These are phyloP conservation scores for Drosophila yooni DNA, from an alignment of 2,888 invertebrate genomes.

Conservation along the genomic window DNA sequence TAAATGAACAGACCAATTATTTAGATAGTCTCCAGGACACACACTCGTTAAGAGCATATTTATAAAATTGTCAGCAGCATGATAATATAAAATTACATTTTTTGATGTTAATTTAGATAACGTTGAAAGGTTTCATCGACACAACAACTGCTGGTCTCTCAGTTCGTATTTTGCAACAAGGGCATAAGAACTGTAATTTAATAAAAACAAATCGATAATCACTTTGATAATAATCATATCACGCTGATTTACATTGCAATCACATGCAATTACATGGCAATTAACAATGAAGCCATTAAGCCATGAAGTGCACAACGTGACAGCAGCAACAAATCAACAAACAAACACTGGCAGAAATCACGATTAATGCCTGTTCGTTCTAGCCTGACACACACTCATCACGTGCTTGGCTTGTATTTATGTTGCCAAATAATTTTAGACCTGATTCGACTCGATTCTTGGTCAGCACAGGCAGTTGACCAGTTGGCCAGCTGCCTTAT, in stretches of 20 bases:
- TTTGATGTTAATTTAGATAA: too few species aligned
- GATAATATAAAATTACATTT: not conserved
- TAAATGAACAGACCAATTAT: not conserved
- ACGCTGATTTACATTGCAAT: slow-evolving; percentile 56
- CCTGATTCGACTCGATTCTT: not conserved
- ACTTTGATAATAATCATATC: slow-evolving; percentile 29
- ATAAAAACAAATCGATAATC: slow-evolving; percentile 46
- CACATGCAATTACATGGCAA: slow-evolving; percentile 69
- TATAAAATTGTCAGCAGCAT: not conserved
- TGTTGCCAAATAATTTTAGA: slow-evolving; percentile 35
- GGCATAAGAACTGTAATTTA: not conserved
- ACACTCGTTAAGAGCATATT: not conserved
- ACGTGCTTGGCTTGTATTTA: slow-evolving; percentile 20
- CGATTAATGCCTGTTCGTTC: slow-evolving; percentile 46
- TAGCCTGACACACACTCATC: slow-evolving; percentile 1
- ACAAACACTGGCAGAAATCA: slow-evolving; percentile 39
- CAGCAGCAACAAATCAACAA: slow-evolving; percentile 32
- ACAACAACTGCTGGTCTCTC: not conserved
- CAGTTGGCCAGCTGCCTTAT: slow-evolving; percentile 15
- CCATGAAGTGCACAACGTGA: slow-evolving; percentile 63
- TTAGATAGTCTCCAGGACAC: not conserved
- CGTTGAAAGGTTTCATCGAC: not conserved
- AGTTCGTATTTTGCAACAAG: not conserved
- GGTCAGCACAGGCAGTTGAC: slow-evolving; percentile 53
- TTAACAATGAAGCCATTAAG: slow-evolving; percentile 76